Base-by-base conservation (phyloP, 2,113 vertebrate species). In the Tonatia bakeri region DNA sequence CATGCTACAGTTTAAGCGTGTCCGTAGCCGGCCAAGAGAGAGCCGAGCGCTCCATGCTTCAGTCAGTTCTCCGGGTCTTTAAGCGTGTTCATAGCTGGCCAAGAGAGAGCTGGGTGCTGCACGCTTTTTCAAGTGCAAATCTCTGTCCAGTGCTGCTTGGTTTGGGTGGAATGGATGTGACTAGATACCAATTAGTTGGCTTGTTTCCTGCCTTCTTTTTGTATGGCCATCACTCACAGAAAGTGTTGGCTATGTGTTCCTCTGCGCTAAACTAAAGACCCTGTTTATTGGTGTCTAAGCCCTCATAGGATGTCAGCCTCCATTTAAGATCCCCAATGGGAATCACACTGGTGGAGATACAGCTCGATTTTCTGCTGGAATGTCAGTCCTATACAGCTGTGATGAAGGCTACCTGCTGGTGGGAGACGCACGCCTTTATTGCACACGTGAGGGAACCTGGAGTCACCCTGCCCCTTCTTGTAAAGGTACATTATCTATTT, bases 371-470 rank as follows among this genome's bases (percentile, higher is more conserved):
- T 15, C 89, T 52, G 79, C 90, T 0, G 98, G 98, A 87, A 91
- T 94, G 17, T 97, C 98, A 0, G 40, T 98, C 0, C 87, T 87
- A 38, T 98, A 98, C 86, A 97, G 93, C 94, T 98, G 98, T 67
- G 19, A 95, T 2, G 95, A 92, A 1, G 98, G 98, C 13, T 98
- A 97, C 47, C 93, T 96, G 0, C 97, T 98, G 0, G 0, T 93
- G 5, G 98, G 98, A 90, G 88, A 96, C 0, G 85, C 93, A 56
- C 28, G 36, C 80, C 95, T 98, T 54, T 69, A 22, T 61, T 98
- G 98, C 96, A 98, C 96, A 0, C 56, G 0, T 0, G 96, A 94
- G 1, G 98, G 98, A n/a, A 54, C 38, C 26, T 98, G 98, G 98
- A 98, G 94, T 88, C 97, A 64, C 45, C 96, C 98, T 7, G 54